Percentiles rank a stretch among this genome's conserved stretches.
These are phyloP conservation scores for Enteromius paludinosus DNA, from an alignment of 2,797 vertebrate species.

Conservation along the genomic window DNA sequence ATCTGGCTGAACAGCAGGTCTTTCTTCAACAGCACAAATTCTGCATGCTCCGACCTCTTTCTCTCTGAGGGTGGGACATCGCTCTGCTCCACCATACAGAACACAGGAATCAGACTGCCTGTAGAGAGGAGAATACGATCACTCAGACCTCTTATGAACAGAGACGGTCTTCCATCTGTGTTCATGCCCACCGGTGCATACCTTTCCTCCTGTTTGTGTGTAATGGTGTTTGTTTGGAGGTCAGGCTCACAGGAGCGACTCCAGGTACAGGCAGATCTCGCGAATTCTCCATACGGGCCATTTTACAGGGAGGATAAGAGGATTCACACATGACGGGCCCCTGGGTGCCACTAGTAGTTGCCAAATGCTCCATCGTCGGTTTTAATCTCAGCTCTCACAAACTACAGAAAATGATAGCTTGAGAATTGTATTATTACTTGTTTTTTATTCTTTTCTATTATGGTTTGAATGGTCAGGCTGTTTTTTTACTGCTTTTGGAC, in stretches of 20 bases:
- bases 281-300: constrained; percentile 19
- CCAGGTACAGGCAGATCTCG: constrained; percentile 26
- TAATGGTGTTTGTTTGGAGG: constrained; percentile 24
- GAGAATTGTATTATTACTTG: neutral
- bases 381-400: constrained; percentile 4
- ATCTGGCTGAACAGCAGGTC: constrained; percentile 97
- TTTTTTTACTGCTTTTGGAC: neutral
- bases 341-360: constrained; percentile 33
- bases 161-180: neutral
- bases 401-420: neutral
- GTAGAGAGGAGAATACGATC: constrained; percentile 19
- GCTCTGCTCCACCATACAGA: constrained; percentile 95
- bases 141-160: constrained; percentile 7
- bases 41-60: constrained; percentile 90
- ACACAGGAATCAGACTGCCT: constrained; percentile 96
- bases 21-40: constrained; percentile 94
- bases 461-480: neutral
- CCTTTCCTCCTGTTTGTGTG: constrained; percentile 20
- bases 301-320: constrained; percentile 34
- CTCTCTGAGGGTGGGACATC: constrained; percentile 86
- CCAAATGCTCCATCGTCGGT: constrained; percentile 31
- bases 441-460: neutral
- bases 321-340: constrained; percentile 27
- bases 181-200: neutral
- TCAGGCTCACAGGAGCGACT: constrained; percentile 19